Evolutionary conservation across 1,140 invertebrate species (phyloP).

Genomic region (Metaphire vulgaris): DNA sequence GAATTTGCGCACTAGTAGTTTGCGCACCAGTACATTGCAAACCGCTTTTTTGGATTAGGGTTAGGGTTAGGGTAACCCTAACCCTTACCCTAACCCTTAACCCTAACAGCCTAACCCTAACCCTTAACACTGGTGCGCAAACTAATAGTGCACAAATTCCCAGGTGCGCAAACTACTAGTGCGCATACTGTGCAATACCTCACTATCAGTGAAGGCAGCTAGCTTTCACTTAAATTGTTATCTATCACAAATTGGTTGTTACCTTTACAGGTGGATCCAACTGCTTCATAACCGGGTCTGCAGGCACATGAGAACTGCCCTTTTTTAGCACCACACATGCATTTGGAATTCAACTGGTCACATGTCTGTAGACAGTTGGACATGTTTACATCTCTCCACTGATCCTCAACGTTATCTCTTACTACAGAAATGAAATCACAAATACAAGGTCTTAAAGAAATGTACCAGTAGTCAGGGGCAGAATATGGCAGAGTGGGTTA

Average conservation of each 20-base stretch:
- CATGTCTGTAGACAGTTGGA: slow-evolving; percentile 4
- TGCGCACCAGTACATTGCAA: no score
- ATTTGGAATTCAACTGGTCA: slow-evolving; percentile 28
- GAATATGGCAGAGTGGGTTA: not conserved
- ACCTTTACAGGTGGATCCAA: slow-evolving; percentile 34
- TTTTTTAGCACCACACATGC: slow-evolving; percentile 33
- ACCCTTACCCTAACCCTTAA: no score
- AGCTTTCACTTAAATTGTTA: no score
- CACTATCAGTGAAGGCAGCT: not conserved
- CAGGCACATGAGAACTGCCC: slow-evolving; percentile 37
- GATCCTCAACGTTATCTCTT: not conserved
- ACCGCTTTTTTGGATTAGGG: no score
- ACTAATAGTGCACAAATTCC: not conserved
- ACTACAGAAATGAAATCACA: not conserved
- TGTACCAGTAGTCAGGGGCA: not conserved
- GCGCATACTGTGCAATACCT: not conserved
- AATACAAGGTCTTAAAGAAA: not conserved
- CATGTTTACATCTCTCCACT: not conserved
- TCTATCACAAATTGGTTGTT: not conserved
- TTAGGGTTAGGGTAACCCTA: no score
- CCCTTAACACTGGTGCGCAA: not conserved
- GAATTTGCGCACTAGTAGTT: no score
- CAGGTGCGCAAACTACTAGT: not conserved
- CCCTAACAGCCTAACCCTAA: not conserved
- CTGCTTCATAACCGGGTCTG: slow-evolving; percentile 33